Percentiles rank a stretch among this genome's conserved stretches.
Evolutionary conservation across 2,797 vertebrate species (phyloP).

Genomic region (Hippopotamyrus pictus): DNA sequence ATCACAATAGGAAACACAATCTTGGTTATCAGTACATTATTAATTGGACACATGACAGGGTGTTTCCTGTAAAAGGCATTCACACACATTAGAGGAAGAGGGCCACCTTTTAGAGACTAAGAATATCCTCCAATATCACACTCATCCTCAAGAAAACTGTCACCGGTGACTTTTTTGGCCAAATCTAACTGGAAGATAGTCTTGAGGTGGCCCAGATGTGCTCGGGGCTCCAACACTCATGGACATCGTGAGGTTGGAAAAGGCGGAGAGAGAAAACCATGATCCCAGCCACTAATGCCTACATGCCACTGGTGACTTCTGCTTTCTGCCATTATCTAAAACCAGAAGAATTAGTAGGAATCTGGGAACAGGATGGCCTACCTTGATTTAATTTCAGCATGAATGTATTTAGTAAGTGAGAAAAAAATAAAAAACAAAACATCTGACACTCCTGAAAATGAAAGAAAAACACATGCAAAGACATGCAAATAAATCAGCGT

Average conservation of each 20-base stretch:
- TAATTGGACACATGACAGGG: slow-evolving; percentile 12
- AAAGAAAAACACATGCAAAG: not conserved
- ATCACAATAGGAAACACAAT: slow-evolving; percentile 38
- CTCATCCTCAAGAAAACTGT: not conserved
- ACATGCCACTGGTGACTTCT: not conserved
- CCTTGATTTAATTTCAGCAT: not conserved
- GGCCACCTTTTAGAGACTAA: not conserved
- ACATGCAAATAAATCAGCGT: not conserved
- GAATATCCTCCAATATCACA: not conserved
- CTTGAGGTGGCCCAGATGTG: not conserved
- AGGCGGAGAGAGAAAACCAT: not conserved
- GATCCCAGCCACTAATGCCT: not conserved
- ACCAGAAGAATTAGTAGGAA: not conserved
- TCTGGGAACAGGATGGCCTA: not conserved
- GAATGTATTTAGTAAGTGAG: not conserved
- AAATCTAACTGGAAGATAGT: not conserved
- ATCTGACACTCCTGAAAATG: not conserved
- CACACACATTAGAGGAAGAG: not conserved
- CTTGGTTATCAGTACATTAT: slow-evolving; percentile 27
- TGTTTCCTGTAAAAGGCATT: not conserved
- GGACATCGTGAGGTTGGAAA: not conserved
- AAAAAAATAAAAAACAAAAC: not conserved
- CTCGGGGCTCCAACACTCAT: not conserved
- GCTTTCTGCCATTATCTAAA: not conserved
- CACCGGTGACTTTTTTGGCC: not conserved